Conservation (phyloP, 2,888 invertebrate species). For the Nycteola revayana region DNA sequence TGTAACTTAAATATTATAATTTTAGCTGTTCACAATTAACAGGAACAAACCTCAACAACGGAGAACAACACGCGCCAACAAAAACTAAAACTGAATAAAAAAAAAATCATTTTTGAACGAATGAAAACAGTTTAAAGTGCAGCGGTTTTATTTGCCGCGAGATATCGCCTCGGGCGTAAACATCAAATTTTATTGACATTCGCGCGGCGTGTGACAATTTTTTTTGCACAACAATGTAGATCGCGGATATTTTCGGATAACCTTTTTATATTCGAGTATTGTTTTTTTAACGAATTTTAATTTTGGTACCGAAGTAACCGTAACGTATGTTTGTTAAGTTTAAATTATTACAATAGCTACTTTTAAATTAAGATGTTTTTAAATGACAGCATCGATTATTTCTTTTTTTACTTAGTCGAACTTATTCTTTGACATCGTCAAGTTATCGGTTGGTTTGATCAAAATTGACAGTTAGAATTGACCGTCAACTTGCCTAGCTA, state of each 20-base stretch:
- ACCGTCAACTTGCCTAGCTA: conserved; percentile 19
- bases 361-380: too few species aligned
- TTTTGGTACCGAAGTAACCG: too few species aligned
- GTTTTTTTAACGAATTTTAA: too few species aligned
- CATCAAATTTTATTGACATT: conserved; percentile 72
- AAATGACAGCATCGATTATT: too few species aligned
- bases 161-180: conserved; percentile 64
- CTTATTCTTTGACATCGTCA: too few species aligned
- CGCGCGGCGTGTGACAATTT: conserved; percentile 50
- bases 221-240: conserved; percentile 53
- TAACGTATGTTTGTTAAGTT: too few species aligned
- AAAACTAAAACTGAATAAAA: conserved; percentile 25
- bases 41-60: conserved; percentile 17
- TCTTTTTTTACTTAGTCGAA: too few species aligned
- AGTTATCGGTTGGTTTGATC: conserved; percentile 9
- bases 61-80: conserved; percentile 10
- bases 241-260: conserved; percentile 35
- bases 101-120: conserved; percentile 50
- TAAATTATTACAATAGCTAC: too few species aligned
- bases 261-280: conserved; percentile 31
- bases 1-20: too few species aligned
- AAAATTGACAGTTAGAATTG: conserved; percentile 26
- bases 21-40: too few species aligned
- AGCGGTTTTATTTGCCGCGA: conserved; percentile 51
- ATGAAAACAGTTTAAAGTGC: conserved; percentile 49